Evolutionary conservation across 2,888 invertebrate species (phyloP), one percentile per base, ranked within the genome.

Genomic region (Hirtodrosophila alboralis): DNA sequence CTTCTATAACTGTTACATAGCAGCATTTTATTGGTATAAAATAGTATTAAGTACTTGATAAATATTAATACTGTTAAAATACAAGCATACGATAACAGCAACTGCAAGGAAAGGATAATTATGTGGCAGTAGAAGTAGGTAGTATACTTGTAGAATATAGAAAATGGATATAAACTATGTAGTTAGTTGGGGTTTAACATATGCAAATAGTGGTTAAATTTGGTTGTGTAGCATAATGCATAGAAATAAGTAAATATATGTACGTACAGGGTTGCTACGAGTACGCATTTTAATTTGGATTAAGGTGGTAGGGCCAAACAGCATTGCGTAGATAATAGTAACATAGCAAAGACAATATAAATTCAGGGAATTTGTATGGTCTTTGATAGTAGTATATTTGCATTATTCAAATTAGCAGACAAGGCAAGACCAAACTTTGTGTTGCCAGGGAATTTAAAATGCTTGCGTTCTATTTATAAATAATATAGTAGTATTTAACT

Each of bases 231-330:
- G 41, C 45, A 60, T 47, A 44, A 44, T 61, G 49, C 38, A 61
- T 43, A 27, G 34, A 61, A 38, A 16, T 51, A 38, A 37, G 38
- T 49, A 34, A 14, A 26, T 38, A 26, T 21, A 40, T 33, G 14
- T 64, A 56, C 21, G 49, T 48, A 51, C 45, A 23, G 51, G 58
- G 47, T 53, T 47, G 52, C 62, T 62, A 62, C 10, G 14, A 61
- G 52, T 47, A 57, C 40, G 45, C 36, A 34, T 60, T 10, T 26
- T 45, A 23, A 38, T 28, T 30, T 45, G 34, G 61, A 18, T 13
- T 27, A 26, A 23, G 41, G 52, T 38, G 21, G 16, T 8, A n/a
- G 54, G 62, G 7, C 34, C 40, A 45, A 45, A 54, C 40, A 48
- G 48, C 54, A 54, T 49, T 47, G 54, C 70, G 41, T 34, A 31